Conservation (phyloP, 2,797 vertebrate species). For the Mionectes olivaceus region DNA sequence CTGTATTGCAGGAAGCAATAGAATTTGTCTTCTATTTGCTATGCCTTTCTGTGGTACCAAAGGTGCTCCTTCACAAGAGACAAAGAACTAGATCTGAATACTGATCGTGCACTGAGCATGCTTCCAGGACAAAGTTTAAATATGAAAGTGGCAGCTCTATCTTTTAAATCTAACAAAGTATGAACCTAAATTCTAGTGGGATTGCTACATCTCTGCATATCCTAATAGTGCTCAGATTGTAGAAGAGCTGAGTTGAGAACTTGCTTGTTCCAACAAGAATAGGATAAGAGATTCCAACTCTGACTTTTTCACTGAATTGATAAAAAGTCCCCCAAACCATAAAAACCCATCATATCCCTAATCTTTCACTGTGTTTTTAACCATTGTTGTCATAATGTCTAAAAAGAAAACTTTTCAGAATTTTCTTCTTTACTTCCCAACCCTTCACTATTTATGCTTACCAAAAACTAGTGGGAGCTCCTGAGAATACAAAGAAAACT, state of each 20-base stretch:
- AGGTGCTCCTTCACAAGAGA: background rate
- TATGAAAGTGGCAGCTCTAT: background rate
- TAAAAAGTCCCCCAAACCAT: background rate
- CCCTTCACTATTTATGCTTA: background rate
- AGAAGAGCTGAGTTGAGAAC: background rate
- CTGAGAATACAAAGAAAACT: background rate
- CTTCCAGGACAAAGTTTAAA: background rate
- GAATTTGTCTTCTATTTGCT: background rate
- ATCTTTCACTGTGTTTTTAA: background rate
- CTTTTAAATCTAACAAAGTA: background rate
- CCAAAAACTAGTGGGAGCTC: background rate
- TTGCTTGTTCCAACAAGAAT: background rate
- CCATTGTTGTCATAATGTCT: background rate
- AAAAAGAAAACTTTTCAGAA: background rate
- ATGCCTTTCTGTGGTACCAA: background rate
- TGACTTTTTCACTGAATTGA: background rate
- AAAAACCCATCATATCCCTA: fast-evolving
- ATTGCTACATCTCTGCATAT: background rate
- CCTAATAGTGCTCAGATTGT: background rate
- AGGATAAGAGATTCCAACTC: background rate
- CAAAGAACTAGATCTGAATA: background rate
- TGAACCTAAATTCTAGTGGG: background rate
- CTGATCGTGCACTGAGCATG: background rate
- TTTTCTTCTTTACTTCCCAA: background rate
- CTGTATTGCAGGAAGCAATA: background rate